Percentiles rank a stretch among this genome's conserved stretches.
These are phyloP conservation scores for Carassius auratus DNA, from an alignment of 2,113 vertebrate species.

Conservation along the genomic window DNA sequence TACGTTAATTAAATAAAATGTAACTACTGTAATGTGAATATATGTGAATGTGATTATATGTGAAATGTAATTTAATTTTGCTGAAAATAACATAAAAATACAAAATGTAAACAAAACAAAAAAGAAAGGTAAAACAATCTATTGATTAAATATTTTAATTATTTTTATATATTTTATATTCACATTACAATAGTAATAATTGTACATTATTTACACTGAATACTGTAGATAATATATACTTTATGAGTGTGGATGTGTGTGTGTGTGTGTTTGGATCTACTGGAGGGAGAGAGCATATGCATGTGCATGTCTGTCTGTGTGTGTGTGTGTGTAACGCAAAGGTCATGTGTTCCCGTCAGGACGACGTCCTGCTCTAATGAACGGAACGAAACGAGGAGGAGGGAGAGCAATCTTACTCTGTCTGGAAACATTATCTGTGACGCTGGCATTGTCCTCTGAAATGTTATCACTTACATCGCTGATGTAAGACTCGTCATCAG, in stretches of 20 bases:
- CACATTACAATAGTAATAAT: neutral
- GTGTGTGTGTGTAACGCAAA: constrained; percentile 19
- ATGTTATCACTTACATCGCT: constrained; percentile 99
- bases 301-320: neutral
- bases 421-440: constrained; percentile 94
- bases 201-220: neutral
- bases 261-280: neutral
- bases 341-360: constrained; percentile 36
- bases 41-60: too few relatives aligned
- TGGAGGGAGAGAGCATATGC: neutral
- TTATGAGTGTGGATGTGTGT: too few relatives aligned
- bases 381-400: neutral
- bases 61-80: too few relatives aligned
- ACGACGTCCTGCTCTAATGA: constrained; percentile 23
- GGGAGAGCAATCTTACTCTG: constrained; percentile 83
- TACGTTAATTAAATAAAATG: too few relatives aligned
- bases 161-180: neutral
- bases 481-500: constrained; percentile 98
- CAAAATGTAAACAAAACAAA: neutral
- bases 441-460: constrained; percentile 99
- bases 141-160: too few relatives aligned
- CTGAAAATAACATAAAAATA: neutral
- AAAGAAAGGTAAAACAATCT: neutral
- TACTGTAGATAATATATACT: too few relatives aligned
- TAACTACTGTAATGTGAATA: too few relatives aligned